Conservation (phyloP, 2,888 invertebrate genomes). For the Agrotis puta region DNA sequence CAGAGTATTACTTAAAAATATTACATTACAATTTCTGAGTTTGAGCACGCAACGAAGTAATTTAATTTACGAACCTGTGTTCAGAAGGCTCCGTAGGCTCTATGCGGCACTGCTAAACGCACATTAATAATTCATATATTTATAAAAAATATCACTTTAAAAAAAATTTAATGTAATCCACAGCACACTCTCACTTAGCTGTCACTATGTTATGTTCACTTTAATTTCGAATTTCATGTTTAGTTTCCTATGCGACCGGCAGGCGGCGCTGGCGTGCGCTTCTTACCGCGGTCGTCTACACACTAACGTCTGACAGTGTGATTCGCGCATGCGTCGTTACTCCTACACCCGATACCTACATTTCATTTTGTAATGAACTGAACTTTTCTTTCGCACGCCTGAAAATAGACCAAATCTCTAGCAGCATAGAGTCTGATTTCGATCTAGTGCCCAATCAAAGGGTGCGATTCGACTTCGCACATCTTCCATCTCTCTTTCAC, state of each 20-base stretch:
- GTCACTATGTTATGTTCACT: slow-evolving; percentile 70
- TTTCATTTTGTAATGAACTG: slow-evolving; percentile 86
- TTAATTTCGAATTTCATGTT: slow-evolving; percentile 82
- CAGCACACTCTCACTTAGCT: slow-evolving; percentile 58
- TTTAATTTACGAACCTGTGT: slow-evolving; percentile 84
- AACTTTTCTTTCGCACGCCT: slow-evolving; percentile 58
- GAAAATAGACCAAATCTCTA: slow-evolving; percentile 58
- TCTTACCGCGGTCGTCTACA: slow-evolving; percentile 70
- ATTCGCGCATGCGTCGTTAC: slow-evolving; percentile 81
- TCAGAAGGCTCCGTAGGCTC: slow-evolving; percentile 61
- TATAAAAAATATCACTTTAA: slow-evolving; percentile 68
- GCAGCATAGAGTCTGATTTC: slow-evolving; percentile 57
- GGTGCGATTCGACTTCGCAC: slow-evolving; percentile 75
- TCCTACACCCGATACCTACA: slow-evolving; percentile 73
- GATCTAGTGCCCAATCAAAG: slow-evolving; percentile 59
- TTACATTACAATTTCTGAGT: slow-evolving; percentile 72
- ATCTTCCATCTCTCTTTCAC: slow-evolving; percentile 72
- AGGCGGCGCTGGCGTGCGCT: slow-evolving; percentile 78
- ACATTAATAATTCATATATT: slow-evolving; percentile 76
- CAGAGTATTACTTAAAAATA: slow-evolving; percentile 68
- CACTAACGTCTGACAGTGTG: slow-evolving; percentile 76
- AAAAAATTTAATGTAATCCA: slow-evolving; percentile 57
- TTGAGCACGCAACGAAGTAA: slow-evolving; percentile 83
- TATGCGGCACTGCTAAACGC: slow-evolving; percentile 71
- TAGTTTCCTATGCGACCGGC: slow-evolving; percentile 69